phyloP scores from a whole-genome alignment of 2,888 invertebrate species.

The Pristionchus entomophagus region DNA sequence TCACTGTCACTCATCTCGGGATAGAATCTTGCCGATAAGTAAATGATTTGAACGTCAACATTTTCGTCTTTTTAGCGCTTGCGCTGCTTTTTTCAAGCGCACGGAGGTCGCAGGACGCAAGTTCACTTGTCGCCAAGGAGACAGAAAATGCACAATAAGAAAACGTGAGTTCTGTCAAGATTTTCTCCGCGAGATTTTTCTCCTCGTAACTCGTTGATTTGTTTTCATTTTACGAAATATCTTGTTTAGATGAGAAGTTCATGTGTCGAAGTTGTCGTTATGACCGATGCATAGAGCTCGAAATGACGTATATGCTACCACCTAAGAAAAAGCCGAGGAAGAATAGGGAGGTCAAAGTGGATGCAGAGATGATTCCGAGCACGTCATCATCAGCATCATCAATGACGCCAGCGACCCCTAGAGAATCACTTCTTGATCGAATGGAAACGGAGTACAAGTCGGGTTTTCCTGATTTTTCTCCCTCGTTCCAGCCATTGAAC shows the following conservation, averaged over 20 bases:
- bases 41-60: neutral
- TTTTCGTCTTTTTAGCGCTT: neutral
- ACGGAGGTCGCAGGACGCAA: neutral
- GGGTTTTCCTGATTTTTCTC: neutral
- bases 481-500: too few relatives aligned
- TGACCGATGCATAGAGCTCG: neutral
- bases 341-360: neutral
- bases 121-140: neutral
- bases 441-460: neutral
- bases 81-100: neutral
- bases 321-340: neutral
- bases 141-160: neutral
- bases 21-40: neutral
- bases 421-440: neutral
- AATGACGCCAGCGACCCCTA: neutral
- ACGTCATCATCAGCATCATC: neutral
- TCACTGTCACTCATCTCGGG: neutral
- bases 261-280: constrained; percentile 10
- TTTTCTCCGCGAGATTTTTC: too few relatives aligned
- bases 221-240: too few relatives aligned
- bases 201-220: too few relatives aligned
- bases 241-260: neutral
- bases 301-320: neutral
- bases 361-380: neutral
- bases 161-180: neutral